phyloP scores from a whole-genome alignment of 2,888 invertebrate genomes.

The Rotaria macrura region DNA sequence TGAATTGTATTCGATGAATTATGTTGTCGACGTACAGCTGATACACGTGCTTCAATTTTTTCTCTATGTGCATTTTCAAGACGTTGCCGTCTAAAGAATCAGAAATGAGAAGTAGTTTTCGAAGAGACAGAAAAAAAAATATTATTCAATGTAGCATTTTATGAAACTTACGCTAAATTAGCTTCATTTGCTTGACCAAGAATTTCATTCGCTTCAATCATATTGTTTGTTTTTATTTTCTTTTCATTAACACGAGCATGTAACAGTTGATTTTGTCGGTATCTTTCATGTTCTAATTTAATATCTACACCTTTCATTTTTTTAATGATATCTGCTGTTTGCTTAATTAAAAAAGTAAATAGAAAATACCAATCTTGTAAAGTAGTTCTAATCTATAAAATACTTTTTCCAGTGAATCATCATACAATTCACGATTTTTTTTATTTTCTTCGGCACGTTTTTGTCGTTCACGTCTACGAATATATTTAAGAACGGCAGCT shows the following conservation, averaged over 20 bases:
- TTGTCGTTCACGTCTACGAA: constrained; percentile 28
- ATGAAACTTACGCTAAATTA: constrained; percentile 26
- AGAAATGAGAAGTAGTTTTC: not conserved
- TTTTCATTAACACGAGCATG: constrained; percentile 19
- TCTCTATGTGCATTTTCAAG: constrained; percentile 24
- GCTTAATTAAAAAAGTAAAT: not conserved
- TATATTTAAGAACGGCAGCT: constrained; percentile 28
- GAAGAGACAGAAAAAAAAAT: not conserved
- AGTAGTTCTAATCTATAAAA: not conserved
- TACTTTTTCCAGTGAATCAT: constrained; percentile 19
- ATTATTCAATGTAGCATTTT: too few species aligned
- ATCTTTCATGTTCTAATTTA: constrained; percentile 29
- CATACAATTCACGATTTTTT: constrained; percentile 2
- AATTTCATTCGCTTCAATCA: constrained; percentile 27
- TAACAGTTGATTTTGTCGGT: constrained; percentile 27
- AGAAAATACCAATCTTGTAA: not conserved
- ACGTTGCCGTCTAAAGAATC: constrained; percentile 20
- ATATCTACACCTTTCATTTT: constrained; percentile 26
- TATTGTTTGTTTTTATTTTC: constrained; percentile 19
- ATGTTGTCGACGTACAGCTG: not conserved
- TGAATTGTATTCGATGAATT: not conserved
- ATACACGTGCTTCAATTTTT: constrained; percentile 32
- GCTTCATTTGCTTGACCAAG: constrained; percentile 24
- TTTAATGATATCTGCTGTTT: constrained; percentile 25
- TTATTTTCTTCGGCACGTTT: constrained; percentile 28